These are phyloP conservation scores for Sanderia malayensis DNA, from an alignment of 30 jellyfish, hydroid and myxozoan genomes.

Conservation along the genomic window DNA sequence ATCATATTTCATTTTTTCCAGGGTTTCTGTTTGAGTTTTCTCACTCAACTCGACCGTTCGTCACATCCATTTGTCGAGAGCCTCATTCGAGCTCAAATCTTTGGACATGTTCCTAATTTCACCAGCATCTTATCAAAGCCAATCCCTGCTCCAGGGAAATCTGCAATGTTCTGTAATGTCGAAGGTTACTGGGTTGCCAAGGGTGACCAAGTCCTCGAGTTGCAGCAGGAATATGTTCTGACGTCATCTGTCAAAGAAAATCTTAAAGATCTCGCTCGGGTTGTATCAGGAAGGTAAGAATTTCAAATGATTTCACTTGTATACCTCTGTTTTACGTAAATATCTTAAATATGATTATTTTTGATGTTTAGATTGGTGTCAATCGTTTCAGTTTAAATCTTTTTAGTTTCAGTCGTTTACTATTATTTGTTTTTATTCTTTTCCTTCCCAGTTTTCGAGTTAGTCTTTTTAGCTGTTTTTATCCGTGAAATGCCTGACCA, in stretches of 20 bases:
- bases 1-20: constrained; percentile 3
- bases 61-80: constrained; percentile 79
- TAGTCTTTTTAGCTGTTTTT: too few relatives aligned
- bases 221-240: constrained; percentile 61
- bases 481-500: too few relatives aligned
- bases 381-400: too few relatives aligned
- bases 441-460: too few relatives aligned
- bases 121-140: constrained; percentile 61
- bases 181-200: constrained; percentile 87
- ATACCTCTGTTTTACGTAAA: too few relatives aligned
- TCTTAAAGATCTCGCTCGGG: constrained; percentile 86
- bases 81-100: constrained; percentile 59
- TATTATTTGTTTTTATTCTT: too few relatives aligned
- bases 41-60: constrained; percentile 85
- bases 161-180: constrained; percentile 31
- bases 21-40: constrained; percentile 95
- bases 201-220: constrained; percentile 51
- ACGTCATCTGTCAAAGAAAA: constrained; percentile 87
- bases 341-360: too few relatives aligned
- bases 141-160: constrained; percentile 69
- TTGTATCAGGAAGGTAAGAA: constrained; percentile 89
- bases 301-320: too few relatives aligned
- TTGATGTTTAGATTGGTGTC: too few relatives aligned
- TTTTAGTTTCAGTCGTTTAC: too few relatives aligned
- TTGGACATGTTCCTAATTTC: constrained; percentile 48